Conservation (phyloP, 2,888 invertebrate species). For the Hydroisotoma schaefferi region DNA sequence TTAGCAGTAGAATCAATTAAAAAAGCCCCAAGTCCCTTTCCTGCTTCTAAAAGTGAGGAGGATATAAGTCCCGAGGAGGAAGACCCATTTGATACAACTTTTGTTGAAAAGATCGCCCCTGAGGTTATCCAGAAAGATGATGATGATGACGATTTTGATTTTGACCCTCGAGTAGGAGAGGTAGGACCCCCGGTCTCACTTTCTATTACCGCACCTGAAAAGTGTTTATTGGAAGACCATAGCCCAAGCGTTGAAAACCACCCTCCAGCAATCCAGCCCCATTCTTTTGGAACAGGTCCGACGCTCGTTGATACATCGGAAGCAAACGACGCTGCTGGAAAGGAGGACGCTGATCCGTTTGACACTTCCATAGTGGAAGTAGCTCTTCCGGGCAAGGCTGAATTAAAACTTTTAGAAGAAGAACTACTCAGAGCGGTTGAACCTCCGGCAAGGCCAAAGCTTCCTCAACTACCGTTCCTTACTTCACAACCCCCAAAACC, state of each 20-base stretch:
- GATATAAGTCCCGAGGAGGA: conserved; percentile 47
- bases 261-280: conserved; percentile 21
- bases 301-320: conserved; percentile 53
- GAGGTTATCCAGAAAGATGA: conserved; percentile 46
- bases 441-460: conserved; percentile 18
- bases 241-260: conserved; percentile 36
- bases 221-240: conserved; percentile 55
- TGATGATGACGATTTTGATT: conserved; percentile 49
- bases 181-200: conserved; percentile 25
- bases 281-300: conserved; percentile 13
- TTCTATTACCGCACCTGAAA: conserved; percentile 52
- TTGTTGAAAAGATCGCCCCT: conserved; percentile 50
- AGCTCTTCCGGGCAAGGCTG: conserved; percentile 71
- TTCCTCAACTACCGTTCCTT: conserved; percentile 14
- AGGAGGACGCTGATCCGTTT: conserved; percentile 71
- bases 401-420: conserved; percentile 72
- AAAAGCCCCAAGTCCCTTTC: conserved; percentile 57
- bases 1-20: conserved; percentile 72
- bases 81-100: conserved; percentile 56
- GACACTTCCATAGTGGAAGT: conserved; percentile 75
- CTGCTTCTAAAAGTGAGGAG: conserved; percentile 52
- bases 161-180: conserved; percentile 49
- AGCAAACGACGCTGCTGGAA: background rate
- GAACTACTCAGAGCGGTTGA: conserved; percentile 62
- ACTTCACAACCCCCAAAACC: conserved; percentile 9